Conservation (phyloP, 2,888 invertebrate species). For the Orthosia cruda region DNA sequence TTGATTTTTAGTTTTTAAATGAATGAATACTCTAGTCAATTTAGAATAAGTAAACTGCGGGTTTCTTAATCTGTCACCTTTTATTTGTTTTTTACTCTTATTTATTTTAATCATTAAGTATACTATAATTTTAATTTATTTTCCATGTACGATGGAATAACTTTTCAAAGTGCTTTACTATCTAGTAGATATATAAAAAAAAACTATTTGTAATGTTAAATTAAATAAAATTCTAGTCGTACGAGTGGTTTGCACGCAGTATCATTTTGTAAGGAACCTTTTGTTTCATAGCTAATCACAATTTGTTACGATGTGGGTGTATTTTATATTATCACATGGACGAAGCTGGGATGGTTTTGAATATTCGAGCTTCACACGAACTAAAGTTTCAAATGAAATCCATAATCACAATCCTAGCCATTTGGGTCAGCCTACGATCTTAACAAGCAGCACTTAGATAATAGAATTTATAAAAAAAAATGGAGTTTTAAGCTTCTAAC, state of each 20-base stretch:
- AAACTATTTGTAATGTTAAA: slow-evolving; percentile 90
- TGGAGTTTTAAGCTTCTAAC: neutral
- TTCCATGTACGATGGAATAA: slow-evolving; percentile 85
- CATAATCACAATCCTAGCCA: neutral
- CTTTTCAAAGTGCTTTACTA: slow-evolving; percentile 92
- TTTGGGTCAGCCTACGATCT: neutral
- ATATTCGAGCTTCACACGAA: neutral
- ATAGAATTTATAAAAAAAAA: neutral
- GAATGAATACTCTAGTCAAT: slow-evolving; percentile 86
- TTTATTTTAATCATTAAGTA: slow-evolving; percentile 37
- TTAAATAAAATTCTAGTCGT: slow-evolving; percentile 86
- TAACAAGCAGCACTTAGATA: neutral
- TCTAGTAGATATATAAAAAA: slow-evolving; percentile 89
- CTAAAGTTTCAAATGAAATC: neutral
- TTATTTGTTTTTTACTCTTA: slow-evolving; percentile 35
- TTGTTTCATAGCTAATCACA: slow-evolving; percentile 80
- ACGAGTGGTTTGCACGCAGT: slow-evolving; percentile 87
- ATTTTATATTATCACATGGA: slow-evolving; percentile 82
- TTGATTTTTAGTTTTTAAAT: slow-evolving; percentile 64
- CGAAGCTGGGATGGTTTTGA: slow-evolving; percentile 43
- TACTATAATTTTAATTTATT: slow-evolving; percentile 69
- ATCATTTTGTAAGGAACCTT: slow-evolving; percentile 63
- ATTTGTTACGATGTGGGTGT: slow-evolving; percentile 88
- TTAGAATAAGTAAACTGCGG: slow-evolving; percentile 83
- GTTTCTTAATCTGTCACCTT: slow-evolving; percentile 68